phyloP scores from a whole-genome alignment of 2,113 vertebrate genomes.

The Meles meles region DNA sequence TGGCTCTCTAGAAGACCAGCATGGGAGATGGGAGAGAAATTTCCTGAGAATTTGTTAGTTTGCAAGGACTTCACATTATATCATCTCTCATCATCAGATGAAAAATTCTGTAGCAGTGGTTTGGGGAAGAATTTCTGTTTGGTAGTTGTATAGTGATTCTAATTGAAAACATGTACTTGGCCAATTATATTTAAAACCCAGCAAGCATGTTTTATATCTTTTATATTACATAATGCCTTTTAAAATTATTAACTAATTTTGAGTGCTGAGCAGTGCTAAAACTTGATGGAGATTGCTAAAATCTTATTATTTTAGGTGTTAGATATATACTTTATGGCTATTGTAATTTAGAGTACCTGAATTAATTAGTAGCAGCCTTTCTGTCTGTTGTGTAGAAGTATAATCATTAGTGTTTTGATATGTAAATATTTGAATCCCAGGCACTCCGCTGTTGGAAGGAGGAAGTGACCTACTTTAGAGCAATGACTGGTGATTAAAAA shows the following conservation, averaged over 20 bases:
- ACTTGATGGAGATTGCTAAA: slow-evolving; percentile 19
- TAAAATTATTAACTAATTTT: neutral
- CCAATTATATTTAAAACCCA: slow-evolving; percentile 50
- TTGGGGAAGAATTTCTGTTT: slow-evolving; percentile 45
- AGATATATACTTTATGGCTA: neutral
- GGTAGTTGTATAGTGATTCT: slow-evolving; percentile 29
- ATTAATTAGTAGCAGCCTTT: neutral
- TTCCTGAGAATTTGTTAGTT: slow-evolving; percentile 42
- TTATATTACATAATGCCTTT: neutral
- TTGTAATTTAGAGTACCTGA: neutral
- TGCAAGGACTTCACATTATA: neutral
- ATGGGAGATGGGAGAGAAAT: neutral
- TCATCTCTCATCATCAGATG: neutral
- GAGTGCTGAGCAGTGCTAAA: neutral
- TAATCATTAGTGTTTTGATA: slow-evolving; percentile 1
- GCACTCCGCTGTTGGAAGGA: neutral
- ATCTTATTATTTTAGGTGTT: neutral
- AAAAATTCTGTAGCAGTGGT: slow-evolving; percentile 47
- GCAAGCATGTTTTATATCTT: neutral
- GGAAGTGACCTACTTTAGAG: neutral
- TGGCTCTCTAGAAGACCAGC: neutral
- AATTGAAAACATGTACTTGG: slow-evolving; percentile 61
- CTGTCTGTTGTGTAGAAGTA: neutral
- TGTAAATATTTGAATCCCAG: neutral
- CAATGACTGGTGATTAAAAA: neutral